Conservation (phyloP, 2,113 vertebrate genomes). For the Odontophorus gujanensis region DNA sequence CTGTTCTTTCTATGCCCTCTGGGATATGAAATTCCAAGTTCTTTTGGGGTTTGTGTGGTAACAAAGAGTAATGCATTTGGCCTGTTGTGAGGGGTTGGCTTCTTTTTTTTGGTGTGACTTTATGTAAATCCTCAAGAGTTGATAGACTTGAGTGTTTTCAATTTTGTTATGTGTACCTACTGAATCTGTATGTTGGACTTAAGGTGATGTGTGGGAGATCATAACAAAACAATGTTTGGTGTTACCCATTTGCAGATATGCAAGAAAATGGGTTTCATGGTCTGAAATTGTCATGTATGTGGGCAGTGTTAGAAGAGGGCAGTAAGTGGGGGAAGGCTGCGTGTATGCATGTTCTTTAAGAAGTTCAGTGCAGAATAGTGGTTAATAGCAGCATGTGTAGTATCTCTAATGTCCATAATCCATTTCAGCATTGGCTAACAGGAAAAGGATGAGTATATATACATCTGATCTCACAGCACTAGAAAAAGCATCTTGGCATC, state of each 20-base stretch:
- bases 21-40: neutral
- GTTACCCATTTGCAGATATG: neutral
- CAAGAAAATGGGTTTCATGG: neutral
- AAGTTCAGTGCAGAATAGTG: neutral
- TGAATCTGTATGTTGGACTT: neutral
- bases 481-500: neutral
- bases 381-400: neutral
- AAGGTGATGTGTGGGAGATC: neutral
- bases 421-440: neutral
- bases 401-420: neutral
- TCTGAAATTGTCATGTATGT: neutral
- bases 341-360: neutral
- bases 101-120: neutral
- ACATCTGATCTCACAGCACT: neutral
- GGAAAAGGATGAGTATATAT: neutral
- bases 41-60: neutral
- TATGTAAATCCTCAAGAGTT: neutral
- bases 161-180: neutral
- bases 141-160: neutral
- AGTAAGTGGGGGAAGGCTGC: neutral
- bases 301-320: neutral
- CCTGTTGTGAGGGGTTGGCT: neutral
- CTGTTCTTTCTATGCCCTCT: neutral
- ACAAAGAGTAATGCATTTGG: neutral
- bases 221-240: neutral